Conservation (phyloP, 2,797 vertebrate species). For the Muscicapa striata region DNA sequence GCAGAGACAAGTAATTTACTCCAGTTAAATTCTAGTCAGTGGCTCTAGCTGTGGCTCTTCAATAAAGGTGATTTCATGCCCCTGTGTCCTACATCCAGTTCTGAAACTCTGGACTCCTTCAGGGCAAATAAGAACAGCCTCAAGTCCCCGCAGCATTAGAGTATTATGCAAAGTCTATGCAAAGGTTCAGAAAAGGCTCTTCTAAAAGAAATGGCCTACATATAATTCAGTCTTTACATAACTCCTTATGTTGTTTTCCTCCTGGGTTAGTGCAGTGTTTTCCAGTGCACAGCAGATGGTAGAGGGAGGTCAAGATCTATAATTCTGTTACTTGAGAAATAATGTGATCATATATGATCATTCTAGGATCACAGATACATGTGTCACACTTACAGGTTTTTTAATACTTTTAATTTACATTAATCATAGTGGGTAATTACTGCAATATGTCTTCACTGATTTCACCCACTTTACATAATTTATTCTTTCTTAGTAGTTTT, state of each 20-base stretch:
- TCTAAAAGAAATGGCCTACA: not conserved
- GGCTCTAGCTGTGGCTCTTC: not conserved
- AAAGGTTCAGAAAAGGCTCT: not conserved
- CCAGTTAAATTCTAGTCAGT: not conserved
- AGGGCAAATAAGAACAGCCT: not conserved
- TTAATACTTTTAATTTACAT: not conserved
- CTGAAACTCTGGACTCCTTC: not conserved
- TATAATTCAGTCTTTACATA: not conserved
- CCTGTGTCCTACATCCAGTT: not conserved
- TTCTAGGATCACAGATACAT: not conserved
- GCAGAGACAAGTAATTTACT: not conserved
- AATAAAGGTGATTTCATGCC: not conserved
- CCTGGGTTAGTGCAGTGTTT: not conserved
- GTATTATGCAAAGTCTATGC: not conserved
- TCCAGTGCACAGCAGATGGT: conserved; percentile 33
- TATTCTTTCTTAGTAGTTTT: not conserved
- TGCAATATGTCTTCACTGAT: not conserved
- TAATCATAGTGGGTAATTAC: not conserved
- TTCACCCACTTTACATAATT: not conserved
- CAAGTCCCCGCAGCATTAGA: not conserved
- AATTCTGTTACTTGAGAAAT: conserved; percentile 34
- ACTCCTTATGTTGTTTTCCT: not conserved
- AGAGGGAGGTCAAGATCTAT: conserved; percentile 24
- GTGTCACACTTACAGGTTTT: not conserved
- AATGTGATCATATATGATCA: conserved; percentile 1